phyloP scores from a whole-genome alignment of 2,113 vertebrate genomes.

The Ptychochromis oligacanthus region DNA sequence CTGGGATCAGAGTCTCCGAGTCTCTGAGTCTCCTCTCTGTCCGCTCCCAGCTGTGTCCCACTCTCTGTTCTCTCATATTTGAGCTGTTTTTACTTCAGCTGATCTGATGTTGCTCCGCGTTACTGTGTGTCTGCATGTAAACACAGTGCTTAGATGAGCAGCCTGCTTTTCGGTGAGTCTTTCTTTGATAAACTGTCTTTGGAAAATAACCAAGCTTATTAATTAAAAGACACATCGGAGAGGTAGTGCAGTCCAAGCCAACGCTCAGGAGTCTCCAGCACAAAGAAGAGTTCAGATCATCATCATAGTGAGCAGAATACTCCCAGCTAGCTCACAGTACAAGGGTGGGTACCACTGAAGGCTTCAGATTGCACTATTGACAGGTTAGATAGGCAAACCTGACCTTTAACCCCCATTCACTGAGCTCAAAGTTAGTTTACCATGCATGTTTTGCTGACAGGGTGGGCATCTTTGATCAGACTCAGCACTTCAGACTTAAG shows the following conservation, averaged over 20 bases:
- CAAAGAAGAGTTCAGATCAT: not conserved
- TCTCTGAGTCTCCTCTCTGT: no score
- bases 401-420: not conserved
- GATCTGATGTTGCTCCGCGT: not conserved
- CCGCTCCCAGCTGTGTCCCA: no score
- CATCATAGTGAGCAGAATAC: not conserved
- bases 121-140: not conserved
- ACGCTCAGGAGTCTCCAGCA: not conserved
- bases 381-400: not conserved
- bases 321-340: rapidly evolving
- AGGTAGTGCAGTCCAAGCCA: not conserved
- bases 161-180: not conserved
- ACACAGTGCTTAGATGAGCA: no score
- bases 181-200: not conserved
- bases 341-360: not conserved
- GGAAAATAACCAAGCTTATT: not conserved
- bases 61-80: not conserved
- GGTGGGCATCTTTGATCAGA: not conserved
- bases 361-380: not conserved
- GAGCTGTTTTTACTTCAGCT: not conserved
- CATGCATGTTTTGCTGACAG: not conserved
- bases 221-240: not conserved
- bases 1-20: not conserved
- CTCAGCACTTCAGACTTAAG: not conserved
- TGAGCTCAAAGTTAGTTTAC: not conserved